Conservation (phyloP, 2,113 vertebrate genomes). For the Dicrurus megarhynchus region DNA sequence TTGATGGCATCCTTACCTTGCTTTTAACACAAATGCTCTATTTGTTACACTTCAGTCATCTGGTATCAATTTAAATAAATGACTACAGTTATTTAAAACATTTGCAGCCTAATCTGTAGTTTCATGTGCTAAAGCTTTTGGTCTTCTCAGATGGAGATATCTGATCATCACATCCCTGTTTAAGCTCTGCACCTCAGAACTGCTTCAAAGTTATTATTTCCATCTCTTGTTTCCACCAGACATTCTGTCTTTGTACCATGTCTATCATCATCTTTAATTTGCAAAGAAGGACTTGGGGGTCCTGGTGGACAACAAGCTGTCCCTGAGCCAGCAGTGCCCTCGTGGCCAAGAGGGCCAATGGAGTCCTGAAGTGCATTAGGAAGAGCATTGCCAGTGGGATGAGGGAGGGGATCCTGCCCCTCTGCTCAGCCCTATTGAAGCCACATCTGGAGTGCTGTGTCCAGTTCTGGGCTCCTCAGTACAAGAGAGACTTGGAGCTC, state of each 20-base stretch:
- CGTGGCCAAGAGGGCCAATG: neutral
- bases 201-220: neutral
- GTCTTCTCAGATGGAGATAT: neutral
- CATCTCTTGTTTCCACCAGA: neutral
- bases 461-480: neutral
- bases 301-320: neutral
- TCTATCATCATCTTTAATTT: neutral
- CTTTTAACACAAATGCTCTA: neutral
- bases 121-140: neutral
- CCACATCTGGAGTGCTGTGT: neutral
- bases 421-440: fast-evolving
- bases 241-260: neutral
- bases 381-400: neutral
- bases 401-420: neutral
- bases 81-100: neutral
- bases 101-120: neutral
- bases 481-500: neutral
- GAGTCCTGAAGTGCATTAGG: neutral
- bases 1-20: neutral
- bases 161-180: neutral
- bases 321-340: neutral
- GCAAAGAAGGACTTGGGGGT: neutral
- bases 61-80: neutral
- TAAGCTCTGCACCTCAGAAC: neutral
- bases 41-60: neutral